Percentiles rank a stretch among this genome's conserved stretches.
Evolutionary conservation across 2,888 invertebrate species (phyloP).

Genomic region (Sinohyriopsis cumingii): DNA sequence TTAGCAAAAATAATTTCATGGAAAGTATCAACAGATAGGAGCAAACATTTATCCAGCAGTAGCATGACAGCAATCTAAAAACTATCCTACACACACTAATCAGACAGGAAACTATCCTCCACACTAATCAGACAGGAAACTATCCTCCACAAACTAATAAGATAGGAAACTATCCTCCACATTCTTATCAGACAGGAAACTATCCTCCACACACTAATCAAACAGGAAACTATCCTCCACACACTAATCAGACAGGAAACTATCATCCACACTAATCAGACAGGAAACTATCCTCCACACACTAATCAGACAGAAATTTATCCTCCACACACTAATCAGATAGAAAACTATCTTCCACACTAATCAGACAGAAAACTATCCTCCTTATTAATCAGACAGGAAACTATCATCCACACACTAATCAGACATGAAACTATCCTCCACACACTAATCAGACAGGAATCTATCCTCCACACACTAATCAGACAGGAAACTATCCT

Average conservation of each 20-base stretch:
- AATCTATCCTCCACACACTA: neutral
- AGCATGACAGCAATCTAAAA: too few relatives aligned
- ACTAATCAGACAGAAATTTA: neutral
- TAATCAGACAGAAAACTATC: neutral
- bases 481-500: neutral
- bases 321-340: neutral
- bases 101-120: neutral
- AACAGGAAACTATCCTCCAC: neutral
- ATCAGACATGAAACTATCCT: neutral
- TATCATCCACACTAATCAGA: neutral
- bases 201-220: neutral
- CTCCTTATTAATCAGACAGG: too few relatives aligned
- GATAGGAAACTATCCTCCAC: neutral
- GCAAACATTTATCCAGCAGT: too few relatives aligned
- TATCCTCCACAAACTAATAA: neutral
- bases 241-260: neutral
- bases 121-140: neutral
- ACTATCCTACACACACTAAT: neutral
- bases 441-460: neutral
- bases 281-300: neutral
- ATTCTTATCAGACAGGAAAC: neutral
- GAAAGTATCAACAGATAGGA: too few relatives aligned
- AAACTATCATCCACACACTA: too few relatives aligned
- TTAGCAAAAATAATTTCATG: too few relatives aligned
- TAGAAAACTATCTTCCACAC: neutral